Evolutionary conservation across 37 sponge, comb jelly and placozoan genomes (phyloP), one percentile per base, ranked within the genome.

Genomic region (Tethya wilhelma): DNA sequence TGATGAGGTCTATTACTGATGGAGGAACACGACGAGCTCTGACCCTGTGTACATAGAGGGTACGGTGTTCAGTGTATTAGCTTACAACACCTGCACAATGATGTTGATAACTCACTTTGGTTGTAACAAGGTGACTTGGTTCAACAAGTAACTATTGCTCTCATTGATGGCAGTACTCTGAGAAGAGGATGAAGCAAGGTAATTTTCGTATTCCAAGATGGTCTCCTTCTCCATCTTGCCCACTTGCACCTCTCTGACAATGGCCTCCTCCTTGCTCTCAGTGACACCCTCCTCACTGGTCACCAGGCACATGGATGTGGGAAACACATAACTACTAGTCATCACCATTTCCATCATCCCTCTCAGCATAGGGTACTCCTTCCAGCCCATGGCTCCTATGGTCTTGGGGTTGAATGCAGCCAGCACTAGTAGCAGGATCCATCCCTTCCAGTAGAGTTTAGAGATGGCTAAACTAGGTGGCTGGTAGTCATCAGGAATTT

Each of bases 341-440:
- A 93, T 98, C 4, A 98, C 96, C 98, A 98, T 98, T 69, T 95
- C 96, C 98, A 98, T 98, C 82, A 98, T 76, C 1, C 91, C 86
- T 17, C 88, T 37, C 38, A 98, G 78, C 17, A 87, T 88, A 22
- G 98, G 96, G 74, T 98, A 93, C 59, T 90, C 86, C 23, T 67
- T 64, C 98, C 98, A 98, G 4, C 88, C 89, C 11, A 81, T 59
- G 32, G 79, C 77, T 7, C 91, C 97, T 36, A 96, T 85, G 14
- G 96, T 90, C 58, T 70, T 88, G 44, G 96, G 93, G 71, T 90
- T 95, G 87, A 86, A 98, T 23, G 94, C 87, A 26, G 98, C 74
- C 29, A 98, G 86, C 1, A 95, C 90, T 41, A 96, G 88, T 5
- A 96, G 84, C 12, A 96, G 68, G 19, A 96, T 36, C 90, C 96